Evolutionary conservation across 2,888 invertebrate genomes (phyloP).

Genomic region (Netelia fuscicornis): DNA sequence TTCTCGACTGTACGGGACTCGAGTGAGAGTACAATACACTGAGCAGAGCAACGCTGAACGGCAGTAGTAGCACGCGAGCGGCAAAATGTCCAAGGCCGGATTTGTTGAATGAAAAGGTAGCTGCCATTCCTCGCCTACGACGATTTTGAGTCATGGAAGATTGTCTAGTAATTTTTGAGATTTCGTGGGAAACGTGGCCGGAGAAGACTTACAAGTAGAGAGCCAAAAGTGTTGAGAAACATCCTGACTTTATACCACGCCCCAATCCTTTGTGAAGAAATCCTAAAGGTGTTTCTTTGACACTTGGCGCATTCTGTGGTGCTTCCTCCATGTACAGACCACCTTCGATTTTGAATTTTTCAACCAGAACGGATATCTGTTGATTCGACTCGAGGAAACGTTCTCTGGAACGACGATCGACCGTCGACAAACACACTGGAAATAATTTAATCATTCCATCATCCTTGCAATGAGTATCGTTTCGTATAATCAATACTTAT

Average conservation of each 20-base stretch:
- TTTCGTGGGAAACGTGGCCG: background rate
- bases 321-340: slow-evolving; percentile 89
- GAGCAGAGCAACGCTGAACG: slow-evolving; percentile 86
- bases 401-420: slow-evolving; percentile 91
- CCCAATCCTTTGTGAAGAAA: slow-evolving; percentile 81
- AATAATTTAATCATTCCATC: slow-evolving; percentile 11
- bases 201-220: slow-evolving; percentile 79
- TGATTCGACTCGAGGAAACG: slow-evolving; percentile 97
- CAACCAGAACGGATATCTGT: slow-evolving; percentile 96
- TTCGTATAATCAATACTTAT: background rate
- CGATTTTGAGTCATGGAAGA: slow-evolving; percentile 53
- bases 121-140: slow-evolving; percentile 91
- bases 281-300: slow-evolving; percentile 80
- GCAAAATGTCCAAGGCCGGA: slow-evolving; percentile 92
- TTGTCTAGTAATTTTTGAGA: slow-evolving; percentile 18
- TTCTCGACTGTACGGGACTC: slow-evolving; percentile 79
- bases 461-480: background rate
- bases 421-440: slow-evolving; percentile 90
- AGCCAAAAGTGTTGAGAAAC: slow-evolving; percentile 82
- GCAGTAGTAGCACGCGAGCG: slow-evolving; percentile 90
- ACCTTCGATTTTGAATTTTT: slow-evolving; percentile 95
- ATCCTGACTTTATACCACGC: slow-evolving; percentile 82
- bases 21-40: slow-evolving; percentile 82
- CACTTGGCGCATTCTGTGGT: slow-evolving; percentile 79
- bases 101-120: slow-evolving; percentile 92